Base-by-base conservation (phyloP, 2,797 vertebrate genomes). In the Sebastes nivosus region DNA sequence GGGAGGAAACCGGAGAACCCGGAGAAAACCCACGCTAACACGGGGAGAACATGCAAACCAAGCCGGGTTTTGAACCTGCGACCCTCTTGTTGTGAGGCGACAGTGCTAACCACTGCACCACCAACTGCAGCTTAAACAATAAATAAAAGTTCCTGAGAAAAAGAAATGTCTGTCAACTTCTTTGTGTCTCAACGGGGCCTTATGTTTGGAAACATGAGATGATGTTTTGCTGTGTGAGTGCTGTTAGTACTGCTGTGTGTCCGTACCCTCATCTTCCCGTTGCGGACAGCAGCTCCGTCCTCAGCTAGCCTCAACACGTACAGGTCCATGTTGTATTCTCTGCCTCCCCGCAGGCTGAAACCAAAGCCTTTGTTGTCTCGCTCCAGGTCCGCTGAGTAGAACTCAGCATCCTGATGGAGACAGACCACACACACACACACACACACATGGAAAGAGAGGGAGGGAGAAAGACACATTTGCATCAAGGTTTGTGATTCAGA, bases 281-380 rank as follows among this genome's bases (percentile, higher is more conserved):
- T 99, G 87, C 97, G 97, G 85, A 98, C 97, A 0, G 98, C 98
- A 1, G 98, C 98, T 83, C 98, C 98, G 0, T 99, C 98, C 92
- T 99, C 98, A 4, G 98, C 98, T 73, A 99, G 95, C 87, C 98
- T 96, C 94, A 99, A 92, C 80, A 99, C 98, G 20, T 99, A 99
- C 83, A 99, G 97, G 89, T 99, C 98, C 98, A 99, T 99, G 85
- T 99, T 99, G 92, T 99, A 99, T 87, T 99, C 98, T 83, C 97
- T 96, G 69, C 98, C 98, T 5, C 98, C 98, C 80, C 98, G 95
- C 89, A 99, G 97, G 88, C 98, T 99, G 90, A 99, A 99, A 87
- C 98, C 98, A 81, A 99, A 99, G 27, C 98, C 98, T 95, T 99
- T 99, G 92, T 95, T 96, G 95, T 99, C 98, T 90, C 97, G 96